These are phyloP conservation scores for Dendrocincla tyrannina DNA, from an alignment of 2,797 vertebrate species.

Conservation along the genomic window DNA sequence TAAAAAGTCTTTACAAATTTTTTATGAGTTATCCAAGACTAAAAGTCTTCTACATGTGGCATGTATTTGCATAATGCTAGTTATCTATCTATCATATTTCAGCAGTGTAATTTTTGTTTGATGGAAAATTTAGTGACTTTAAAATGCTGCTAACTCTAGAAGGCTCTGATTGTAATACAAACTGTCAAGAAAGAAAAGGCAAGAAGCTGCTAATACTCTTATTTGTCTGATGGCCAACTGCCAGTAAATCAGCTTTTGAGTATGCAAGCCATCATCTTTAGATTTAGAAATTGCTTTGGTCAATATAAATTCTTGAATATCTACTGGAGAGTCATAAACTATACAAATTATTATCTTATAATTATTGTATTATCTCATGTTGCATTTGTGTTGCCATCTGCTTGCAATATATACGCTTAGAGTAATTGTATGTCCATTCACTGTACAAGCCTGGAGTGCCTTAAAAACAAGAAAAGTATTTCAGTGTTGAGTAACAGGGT, in stretches of 20 bases:
- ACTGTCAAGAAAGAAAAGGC: background rate
- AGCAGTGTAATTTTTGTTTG: background rate
- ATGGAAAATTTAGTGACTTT: slow-evolving; percentile 9
- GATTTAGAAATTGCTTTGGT: background rate
- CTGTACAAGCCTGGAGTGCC: background rate
- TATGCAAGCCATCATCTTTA: background rate
- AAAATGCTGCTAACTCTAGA: background rate
- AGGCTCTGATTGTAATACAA: background rate
- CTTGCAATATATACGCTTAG: background rate
- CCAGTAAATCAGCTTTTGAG: background rate
- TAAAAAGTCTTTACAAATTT: background rate
- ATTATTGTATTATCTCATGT: background rate
- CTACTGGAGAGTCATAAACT: background rate
- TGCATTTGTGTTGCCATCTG: background rate
- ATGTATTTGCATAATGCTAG: slow-evolving; percentile 22
- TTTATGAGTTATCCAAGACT: background rate
- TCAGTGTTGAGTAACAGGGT: background rate
- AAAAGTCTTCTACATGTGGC: background rate
- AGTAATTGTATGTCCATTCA: background rate
- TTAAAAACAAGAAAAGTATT: background rate
- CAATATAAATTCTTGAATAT: background rate
- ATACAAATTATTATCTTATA: background rate
- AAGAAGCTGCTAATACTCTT: background rate
- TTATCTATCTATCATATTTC: background rate
- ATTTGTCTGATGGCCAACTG: background rate